Conservation (phyloP, 1,140 invertebrate species). For the Ganaspis sp. region DNA sequence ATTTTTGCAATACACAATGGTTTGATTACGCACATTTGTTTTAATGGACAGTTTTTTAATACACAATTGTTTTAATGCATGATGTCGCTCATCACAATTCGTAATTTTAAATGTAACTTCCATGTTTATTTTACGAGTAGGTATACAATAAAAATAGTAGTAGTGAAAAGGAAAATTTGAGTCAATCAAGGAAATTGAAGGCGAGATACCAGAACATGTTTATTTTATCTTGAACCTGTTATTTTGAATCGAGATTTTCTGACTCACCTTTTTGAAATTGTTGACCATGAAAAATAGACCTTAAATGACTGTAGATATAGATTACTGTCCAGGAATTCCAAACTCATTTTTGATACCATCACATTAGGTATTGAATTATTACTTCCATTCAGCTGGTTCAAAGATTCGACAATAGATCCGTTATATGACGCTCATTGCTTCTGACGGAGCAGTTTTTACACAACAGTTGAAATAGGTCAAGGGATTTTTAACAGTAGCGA, state of each 20-base stretch:
- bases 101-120: no score
- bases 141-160: no score
- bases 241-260: not conserved
- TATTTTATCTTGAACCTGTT: not conserved
- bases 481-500: constrained; percentile 22
- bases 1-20: no score
- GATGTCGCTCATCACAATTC: no score
- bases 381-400: not conserved
- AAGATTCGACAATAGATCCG: constrained; percentile 15
- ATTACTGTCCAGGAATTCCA: not conserved
- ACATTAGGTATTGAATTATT: not conserved
- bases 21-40: no score
- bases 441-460: not conserved
- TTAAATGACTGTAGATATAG: not conserved
- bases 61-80: no score
- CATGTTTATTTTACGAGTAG: no score
- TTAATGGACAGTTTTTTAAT: no score
- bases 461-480: not conserved
- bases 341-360: not conserved
- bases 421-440: constrained; percentile 10
- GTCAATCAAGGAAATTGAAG: not conserved
- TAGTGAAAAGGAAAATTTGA: no score
- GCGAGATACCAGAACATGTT: not conserved
- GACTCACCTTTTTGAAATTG: not conserved
- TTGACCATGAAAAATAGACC: not conserved